Base-by-base conservation (phyloP, 64 coral and sea anemone species). In the Dendronephthya gigantea region DNA sequence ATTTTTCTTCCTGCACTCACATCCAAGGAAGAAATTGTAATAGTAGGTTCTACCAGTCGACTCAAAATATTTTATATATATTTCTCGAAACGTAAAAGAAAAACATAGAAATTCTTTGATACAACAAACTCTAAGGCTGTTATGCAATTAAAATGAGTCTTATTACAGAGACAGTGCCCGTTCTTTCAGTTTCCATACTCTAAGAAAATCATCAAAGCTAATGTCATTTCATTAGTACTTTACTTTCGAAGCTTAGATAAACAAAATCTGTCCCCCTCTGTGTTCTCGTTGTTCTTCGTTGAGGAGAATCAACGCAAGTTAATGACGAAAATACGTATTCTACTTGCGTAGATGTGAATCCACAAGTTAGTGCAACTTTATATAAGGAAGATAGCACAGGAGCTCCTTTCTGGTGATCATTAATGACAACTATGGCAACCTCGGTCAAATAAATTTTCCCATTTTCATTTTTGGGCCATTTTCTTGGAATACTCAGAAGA, bases 171-270 rank as follows among this genome's bases (percentile, higher is more conserved):
- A n/a, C n/a, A n/a, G n/a, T n/a, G n/a, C n/a, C n/a, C n/a, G n/a
- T n/a, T n/a, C n/a, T n/a, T n/a, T n/a, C n/a, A n/a, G n/a, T n/a
- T n/a, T n/a, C n/a, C n/a, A n/a, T n/a, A n/a, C n/a, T n/a, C n/a
- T n/a, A n/a, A n/a, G n/a, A 27, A 27, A 74, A 74, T 74, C 68
- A 12, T 74, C 68, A 52, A 52, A 52, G 50, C 13, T 52, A 74
- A 74, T 74, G 68, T 74, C 68, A 74, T n/a, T 74, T 74, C 32
- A 74, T 74, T 28, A 74, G 68, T 35, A 74, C 68, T 74, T 74
- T 28, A 74, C 68, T 74, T 74, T 74, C 68, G 30, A 30, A 74
- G 32, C 68, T 74, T 27, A 74, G 68, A 74, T 74, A 74, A 52
- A 28, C 68, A 8, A 74, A 28, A 35, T 74, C 30, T 35, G 68